A percentile compares a stretch with the other conserved stretches of the same genome.
Evolutionary conservation across 2,888 invertebrate genomes (phyloP).

Genomic region (Coelogynopora nodosa): DNA sequence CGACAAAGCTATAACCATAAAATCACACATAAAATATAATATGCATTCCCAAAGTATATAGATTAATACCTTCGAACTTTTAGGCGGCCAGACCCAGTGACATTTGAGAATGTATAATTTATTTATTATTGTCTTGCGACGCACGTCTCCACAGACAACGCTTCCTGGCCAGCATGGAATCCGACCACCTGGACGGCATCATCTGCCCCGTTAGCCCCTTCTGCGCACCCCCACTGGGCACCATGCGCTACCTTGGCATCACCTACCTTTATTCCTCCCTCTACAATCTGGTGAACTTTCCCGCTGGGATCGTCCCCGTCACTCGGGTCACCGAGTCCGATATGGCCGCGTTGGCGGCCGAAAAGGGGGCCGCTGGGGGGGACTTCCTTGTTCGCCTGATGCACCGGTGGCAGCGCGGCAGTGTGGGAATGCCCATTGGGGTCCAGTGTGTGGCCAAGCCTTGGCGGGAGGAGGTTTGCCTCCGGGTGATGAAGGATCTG

Average conservation of each 20-base stretch:
- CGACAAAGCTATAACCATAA: no score
- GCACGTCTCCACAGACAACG: not conserved
- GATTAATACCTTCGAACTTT: no score
- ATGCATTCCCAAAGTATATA: no score
- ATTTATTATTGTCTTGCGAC: no score
- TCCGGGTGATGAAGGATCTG: constrained; percentile 39
- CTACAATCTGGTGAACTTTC: constrained; percentile 46
- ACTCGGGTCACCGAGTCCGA: constrained; percentile 38
- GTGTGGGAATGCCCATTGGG: constrained; percentile 42
- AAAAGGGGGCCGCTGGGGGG: not conserved
- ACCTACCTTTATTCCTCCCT: constrained; percentile 12
- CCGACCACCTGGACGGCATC: constrained; percentile 56
- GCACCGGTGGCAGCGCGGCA: not conserved
- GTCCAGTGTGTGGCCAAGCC: constrained; percentile 41
- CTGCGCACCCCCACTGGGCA: constrained; percentile 22
- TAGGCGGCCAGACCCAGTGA: no score
- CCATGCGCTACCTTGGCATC: not conserved
- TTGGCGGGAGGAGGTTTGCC: constrained; percentile 37
- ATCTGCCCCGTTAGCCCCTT: constrained; percentile 57
- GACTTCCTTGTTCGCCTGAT: not conserved
- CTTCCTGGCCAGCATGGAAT: constrained; percentile 43
- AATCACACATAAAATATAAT: no score
- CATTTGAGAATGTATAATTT: no score
- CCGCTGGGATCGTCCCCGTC: constrained; percentile 44
- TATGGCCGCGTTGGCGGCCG: constrained; percentile 3